phyloP scores from a whole-genome alignment of 2,113 vertebrate genomes.

The Vireo altiloquus region DNA sequence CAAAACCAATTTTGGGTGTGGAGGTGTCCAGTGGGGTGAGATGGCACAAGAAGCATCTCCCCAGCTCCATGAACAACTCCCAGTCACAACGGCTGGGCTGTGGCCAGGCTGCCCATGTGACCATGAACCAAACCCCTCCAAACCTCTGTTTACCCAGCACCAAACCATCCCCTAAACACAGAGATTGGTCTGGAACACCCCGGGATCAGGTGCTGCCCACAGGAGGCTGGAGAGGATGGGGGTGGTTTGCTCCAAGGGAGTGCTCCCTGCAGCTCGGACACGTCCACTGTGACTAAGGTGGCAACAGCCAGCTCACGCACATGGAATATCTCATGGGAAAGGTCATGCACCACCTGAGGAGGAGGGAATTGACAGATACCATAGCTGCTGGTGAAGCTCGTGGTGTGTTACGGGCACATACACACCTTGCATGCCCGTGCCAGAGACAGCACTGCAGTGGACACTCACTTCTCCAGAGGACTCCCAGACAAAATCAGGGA shows the following conservation, averaged over 20 bases:
- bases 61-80: accelerated
- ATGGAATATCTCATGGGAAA: neutral
- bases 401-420: neutral
- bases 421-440: neutral
- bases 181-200: neutral
- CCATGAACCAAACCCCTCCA: neutral
- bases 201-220: accelerated
- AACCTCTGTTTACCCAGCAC: conserved; percentile 23
- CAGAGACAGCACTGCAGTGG: neutral
- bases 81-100: neutral
- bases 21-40: accelerated
- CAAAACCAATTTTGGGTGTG: neutral
- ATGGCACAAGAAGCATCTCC: accelerated
- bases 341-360: neutral
- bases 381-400: neutral
- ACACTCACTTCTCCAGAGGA: neutral
- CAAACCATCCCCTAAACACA: neutral
- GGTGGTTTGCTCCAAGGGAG: neutral
- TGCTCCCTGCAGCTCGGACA: neutral
- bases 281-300: accelerated
- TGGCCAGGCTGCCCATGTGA: neutral
- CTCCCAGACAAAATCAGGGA: neutral
- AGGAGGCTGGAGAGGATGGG: neutral
- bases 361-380: neutral
- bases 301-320: neutral